Evolutionary conservation across 2,797 vertebrate genomes (phyloP).

Genomic region (Poecilia gillii): DNA sequence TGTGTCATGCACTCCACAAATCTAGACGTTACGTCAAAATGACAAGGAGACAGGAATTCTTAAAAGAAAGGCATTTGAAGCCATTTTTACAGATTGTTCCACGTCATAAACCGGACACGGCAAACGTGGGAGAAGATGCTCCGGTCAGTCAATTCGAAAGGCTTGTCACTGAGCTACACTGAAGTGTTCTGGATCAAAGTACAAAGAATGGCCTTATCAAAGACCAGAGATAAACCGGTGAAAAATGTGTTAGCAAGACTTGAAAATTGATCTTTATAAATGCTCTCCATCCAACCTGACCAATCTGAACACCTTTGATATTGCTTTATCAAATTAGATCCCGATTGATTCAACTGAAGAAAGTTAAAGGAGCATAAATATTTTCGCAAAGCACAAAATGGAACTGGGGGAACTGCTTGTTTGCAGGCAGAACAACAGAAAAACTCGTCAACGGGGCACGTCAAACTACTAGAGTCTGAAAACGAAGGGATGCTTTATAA

Average conservation of each 20-base stretch:
- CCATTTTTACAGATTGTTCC: background rate
- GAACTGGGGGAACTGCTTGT: background rate
- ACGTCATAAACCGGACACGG: background rate
- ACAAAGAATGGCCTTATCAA: background rate
- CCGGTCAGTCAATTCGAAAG: too few relatives aligned
- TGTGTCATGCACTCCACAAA: background rate
- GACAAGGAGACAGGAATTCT: background rate
- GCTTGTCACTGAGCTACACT: too few relatives aligned
- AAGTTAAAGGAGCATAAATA: background rate
- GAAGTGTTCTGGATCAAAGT: background rate
- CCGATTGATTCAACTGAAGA: background rate
- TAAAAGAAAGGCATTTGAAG: background rate
- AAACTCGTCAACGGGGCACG: background rate
- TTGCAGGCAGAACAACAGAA: background rate
- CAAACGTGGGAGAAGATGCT: background rate
- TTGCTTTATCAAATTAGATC: background rate
- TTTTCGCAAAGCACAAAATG: background rate
- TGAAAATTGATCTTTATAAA: background rate
- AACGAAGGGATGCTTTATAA: background rate
- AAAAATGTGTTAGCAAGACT: too few relatives aligned
- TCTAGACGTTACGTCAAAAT: background rate
- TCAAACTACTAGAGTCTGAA: slow-evolving; percentile 9
- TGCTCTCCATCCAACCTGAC: background rate
- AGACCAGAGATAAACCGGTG: background rate
- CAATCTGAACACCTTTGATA: too few relatives aligned